Evolutionary conservation across 2,797 vertebrate species (phyloP).

Genomic region (Pseudomugil tenellus): DNA sequence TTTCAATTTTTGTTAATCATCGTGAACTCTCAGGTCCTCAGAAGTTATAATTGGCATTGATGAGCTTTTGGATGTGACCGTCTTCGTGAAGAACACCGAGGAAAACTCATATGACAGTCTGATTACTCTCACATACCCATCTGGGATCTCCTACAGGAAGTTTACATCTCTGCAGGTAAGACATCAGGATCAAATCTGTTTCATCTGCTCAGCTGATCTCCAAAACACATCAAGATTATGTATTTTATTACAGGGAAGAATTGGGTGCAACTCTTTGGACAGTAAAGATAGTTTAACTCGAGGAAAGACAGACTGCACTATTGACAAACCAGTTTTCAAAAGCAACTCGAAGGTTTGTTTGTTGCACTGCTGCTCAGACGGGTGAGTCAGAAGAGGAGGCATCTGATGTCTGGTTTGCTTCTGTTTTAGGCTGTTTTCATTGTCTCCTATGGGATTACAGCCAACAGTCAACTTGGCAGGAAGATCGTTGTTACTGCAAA

Average conservation of each 20-base stretch:
- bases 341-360: too few species aligned
- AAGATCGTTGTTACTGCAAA: conserved; percentile 77
- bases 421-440: conserved; percentile 76
- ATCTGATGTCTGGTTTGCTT: background rate
- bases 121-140: conserved; percentile 80
- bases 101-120: conserved; percentile 86
- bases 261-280: conserved; percentile 73
- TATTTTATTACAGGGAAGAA: conserved; percentile 57
- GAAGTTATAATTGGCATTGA: too few species aligned
- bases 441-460: conserved; percentile 80
- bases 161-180: conserved; percentile 75
- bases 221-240: background rate
- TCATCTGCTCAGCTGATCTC: background rate
- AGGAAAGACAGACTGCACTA: conserved; percentile 68
- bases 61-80: background rate
- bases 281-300: conserved; percentile 24
- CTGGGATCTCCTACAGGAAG: conserved; percentile 83
- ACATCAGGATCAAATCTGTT: background rate
- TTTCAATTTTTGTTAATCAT: background rate
- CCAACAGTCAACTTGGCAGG: conserved; percentile 66
- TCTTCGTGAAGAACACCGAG: conserved; percentile 80
- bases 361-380: too few species aligned
- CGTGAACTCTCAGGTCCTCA: too few species aligned
- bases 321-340: too few species aligned
- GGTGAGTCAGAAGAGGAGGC: too few species aligned